Evolutionary conservation across 1,140 invertebrate genomes (phyloP).

Genomic region (Diorhabda carinulata): DNA sequence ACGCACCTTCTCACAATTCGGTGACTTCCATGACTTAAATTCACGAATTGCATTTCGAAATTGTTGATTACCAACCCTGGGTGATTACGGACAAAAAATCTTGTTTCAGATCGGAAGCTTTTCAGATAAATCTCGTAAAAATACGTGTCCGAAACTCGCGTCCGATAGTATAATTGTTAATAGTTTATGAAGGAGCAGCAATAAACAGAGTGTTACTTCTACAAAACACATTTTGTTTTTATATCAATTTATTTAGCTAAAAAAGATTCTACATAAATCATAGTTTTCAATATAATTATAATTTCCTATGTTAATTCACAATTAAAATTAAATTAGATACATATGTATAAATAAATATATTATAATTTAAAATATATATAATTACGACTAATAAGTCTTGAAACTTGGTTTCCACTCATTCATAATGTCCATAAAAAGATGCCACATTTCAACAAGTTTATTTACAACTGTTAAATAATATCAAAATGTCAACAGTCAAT

Average conservation of each 20-base stretch:
- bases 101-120: too few species aligned
- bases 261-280: constrained; percentile 13
- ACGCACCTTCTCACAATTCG: too few species aligned
- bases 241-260: constrained; percentile 12
- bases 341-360: constrained; percentile 16
- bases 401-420: constrained; percentile 11
- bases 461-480: too few species aligned
- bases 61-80: too few species aligned
- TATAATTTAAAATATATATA: constrained; percentile 15
- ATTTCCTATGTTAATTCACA: constrained; percentile 6
- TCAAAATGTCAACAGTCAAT: too few species aligned
- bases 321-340: constrained; percentile 14
- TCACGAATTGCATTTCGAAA: too few species aligned
- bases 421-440: not conserved
- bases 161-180: too few species aligned
- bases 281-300: constrained; percentile 7
- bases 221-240: constrained; percentile 1
- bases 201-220: not conserved
- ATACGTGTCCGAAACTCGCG: too few species aligned
- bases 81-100: too few species aligned
- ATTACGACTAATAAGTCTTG: constrained; percentile 14
- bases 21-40: too few species aligned
- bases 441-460: not conserved
- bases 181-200: too few species aligned
- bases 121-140: too few species aligned